Evolutionary conservation across 2,888 invertebrate species (phyloP).

Genomic region (Drosophila infuscata): DNA sequence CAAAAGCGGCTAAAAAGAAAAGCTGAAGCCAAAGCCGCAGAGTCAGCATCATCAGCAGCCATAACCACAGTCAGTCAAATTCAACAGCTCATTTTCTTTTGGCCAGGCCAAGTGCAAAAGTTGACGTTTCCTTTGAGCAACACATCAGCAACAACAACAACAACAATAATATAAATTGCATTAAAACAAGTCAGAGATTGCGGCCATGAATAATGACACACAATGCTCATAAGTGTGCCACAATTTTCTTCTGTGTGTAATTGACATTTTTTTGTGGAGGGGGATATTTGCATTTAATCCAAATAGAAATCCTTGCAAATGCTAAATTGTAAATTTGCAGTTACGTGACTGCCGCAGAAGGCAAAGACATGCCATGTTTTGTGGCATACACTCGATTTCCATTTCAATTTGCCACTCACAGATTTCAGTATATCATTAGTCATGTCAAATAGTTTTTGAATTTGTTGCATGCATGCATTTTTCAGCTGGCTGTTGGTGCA

Average conservation of each 20-base stretch:
- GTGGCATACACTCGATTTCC: constrained; percentile 46
- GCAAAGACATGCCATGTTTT: constrained; percentile 22
- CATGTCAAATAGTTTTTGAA: constrained; percentile 39
- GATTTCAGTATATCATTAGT: constrained; percentile 54
- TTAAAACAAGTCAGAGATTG: constrained; percentile 40
- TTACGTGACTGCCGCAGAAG: constrained; percentile 69
- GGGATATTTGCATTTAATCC: constrained; percentile 2
- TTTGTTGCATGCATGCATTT: background rate
- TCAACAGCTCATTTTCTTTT: constrained; percentile 25
- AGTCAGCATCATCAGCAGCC: constrained; percentile 14
- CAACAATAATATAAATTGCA: constrained; percentile 44
- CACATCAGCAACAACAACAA: background rate
- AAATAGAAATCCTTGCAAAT: constrained; percentile 10
- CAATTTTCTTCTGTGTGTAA: constrained; percentile 33
- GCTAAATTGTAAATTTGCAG: constrained; percentile 57
- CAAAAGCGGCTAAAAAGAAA: constrained; percentile 37
- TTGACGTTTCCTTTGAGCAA: constrained; percentile 42
- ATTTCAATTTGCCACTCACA: constrained; percentile 61
- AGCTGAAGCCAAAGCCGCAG: constrained; percentile 12
- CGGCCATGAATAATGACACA: constrained; percentile 44
- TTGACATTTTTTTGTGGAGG: constrained; percentile 30
- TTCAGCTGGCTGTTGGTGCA: background rate
- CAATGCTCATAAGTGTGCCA: constrained; percentile 49
- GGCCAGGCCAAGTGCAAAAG: constrained; percentile 58
- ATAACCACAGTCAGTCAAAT: constrained; percentile 21